Evolutionary conservation across 2,888 invertebrate genomes (phyloP), one percentile per base, ranked within the genome.

Genomic region (Caenorhabditis wallacei): DNA sequence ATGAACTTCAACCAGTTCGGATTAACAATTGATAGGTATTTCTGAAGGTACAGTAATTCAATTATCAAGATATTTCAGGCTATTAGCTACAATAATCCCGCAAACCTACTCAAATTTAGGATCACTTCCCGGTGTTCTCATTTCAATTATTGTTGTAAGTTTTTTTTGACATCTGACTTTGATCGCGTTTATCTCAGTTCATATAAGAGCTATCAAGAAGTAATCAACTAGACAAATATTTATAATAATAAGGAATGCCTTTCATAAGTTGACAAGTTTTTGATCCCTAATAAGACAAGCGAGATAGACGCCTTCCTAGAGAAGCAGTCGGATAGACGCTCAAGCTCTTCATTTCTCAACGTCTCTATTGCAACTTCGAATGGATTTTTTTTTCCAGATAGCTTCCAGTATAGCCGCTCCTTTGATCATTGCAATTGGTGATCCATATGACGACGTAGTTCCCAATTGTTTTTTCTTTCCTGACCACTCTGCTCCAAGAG

Each of bases 401-500:
- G 57, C 46, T 0, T 35, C 57, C 26, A 72, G 76, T 48, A n/a
- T 76, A 1, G 59, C 70, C 0, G 76, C 82, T 20, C 82, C 82
- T 11, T 18, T 82, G 3, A 70, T 82, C 3, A 82, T 82, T 37
- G 82, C 68, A 1, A 74, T 74, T 30, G 71, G 66, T 18, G 82
- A 82, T 51, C 74, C 70, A 43, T 75, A 71, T 43, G 53, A 71
- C 20, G 82, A 82, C n/a, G 57, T 68, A 2, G 82, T 82, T 16
- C 82, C 82, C 43, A 82, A 82, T 43, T 82, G 82, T 57, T 82
- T 82, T 48, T 82, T 82, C 61, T 76, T 82, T 20, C 82, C 82
- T 0, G 18, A 64, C 46, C 40, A 76, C n/a, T 76, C 82, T 16
- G 76, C 76, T 13, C 61, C 63, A 16, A 46, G 66, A 48, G 82